Evolutionary conservation across 1,140 invertebrate species (phyloP).

Genomic region (Cydia strobilella): DNA sequence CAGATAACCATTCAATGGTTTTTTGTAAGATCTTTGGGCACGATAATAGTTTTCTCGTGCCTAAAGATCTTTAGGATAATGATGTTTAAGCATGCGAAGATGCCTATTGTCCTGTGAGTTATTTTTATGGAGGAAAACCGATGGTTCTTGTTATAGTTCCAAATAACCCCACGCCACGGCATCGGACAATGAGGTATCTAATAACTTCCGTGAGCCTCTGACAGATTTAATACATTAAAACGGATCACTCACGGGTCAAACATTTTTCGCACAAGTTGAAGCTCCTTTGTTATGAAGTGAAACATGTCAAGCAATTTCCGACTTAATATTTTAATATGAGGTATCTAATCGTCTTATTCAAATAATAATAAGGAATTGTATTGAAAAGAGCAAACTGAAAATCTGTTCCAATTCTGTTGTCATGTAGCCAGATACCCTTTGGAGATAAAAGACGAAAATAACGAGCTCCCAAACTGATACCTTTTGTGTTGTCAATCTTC

Average conservation of each 20-base stretch:
- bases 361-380: no score
- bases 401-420: slow-evolving; percentile 18
- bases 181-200: not conserved
- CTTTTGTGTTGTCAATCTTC: slow-evolving; percentile 12
- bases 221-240: no score
- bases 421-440: slow-evolving; percentile 1
- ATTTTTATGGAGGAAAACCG: not conserved
- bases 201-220: not conserved
- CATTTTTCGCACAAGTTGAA: no score
- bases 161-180: no score
- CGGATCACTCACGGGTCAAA: no score
- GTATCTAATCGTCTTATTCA: no score
- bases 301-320: no score
- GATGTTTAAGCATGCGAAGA: not conserved
- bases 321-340: no score
- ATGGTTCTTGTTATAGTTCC: no score
- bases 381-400: not conserved
- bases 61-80: not conserved
- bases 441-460: slow-evolving; percentile 25
- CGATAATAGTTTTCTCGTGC: slow-evolving; percentile 5
- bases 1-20: not conserved
- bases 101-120: not conserved
- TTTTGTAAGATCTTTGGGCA: not conserved
- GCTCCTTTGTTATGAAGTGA: no score
- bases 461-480: slow-evolving; percentile 6